Base-by-base conservation (phyloP, 1,140 invertebrate genomes). In the Neocloeon triangulifer region DNA sequence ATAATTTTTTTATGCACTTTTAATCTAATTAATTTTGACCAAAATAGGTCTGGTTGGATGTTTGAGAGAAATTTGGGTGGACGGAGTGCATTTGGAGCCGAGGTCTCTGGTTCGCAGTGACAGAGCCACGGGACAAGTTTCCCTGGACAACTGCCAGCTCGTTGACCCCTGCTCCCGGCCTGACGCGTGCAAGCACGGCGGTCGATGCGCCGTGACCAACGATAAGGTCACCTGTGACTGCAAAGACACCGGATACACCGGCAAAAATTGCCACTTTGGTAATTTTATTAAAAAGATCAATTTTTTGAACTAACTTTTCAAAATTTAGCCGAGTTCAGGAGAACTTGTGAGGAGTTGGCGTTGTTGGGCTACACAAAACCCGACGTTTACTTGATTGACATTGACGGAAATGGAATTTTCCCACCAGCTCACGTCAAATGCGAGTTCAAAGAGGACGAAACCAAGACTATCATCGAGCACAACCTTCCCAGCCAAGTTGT, bases 261-360 rank as follows among this genome's bases (percentile, higher is more conserved):
- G 86, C 19, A 80, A 80, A 47, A 86, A 89, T 45, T 94, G 86
- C 43, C 85, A 92, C 48, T 94, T 92, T 46, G 75, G 69, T 73
- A 50, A 61, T 38, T 37, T 12, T 8, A 6, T 28, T 28, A 12
- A 28, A 28, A 12, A 28, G 6, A 19, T 31, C 5, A 5, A 17
- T 5, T 31, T 31, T 23, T 8, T 23, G 8, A 8, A 23, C 22
- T 12, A 8, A 12, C 22, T 23, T 8, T 41, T 39, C 14, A 41
- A 35, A 32, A 51, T 56, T 23, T 45, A 73, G 71, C 86, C 7
- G 66, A 74, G 32, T 85, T 81, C 45, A 67, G 79, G 36, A 76
- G 81, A 48, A 88, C 84, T 0, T 94, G 86, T 49, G 84, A 92
- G 54, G 84, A 91, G 46, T 49, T 92, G 26, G 84, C 81, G 8